Percentiles rank a stretch among this genome's conserved stretches.
Conservation (phyloP, 2,888 invertebrate genomes). For the Diplolepis rosae region DNA sequence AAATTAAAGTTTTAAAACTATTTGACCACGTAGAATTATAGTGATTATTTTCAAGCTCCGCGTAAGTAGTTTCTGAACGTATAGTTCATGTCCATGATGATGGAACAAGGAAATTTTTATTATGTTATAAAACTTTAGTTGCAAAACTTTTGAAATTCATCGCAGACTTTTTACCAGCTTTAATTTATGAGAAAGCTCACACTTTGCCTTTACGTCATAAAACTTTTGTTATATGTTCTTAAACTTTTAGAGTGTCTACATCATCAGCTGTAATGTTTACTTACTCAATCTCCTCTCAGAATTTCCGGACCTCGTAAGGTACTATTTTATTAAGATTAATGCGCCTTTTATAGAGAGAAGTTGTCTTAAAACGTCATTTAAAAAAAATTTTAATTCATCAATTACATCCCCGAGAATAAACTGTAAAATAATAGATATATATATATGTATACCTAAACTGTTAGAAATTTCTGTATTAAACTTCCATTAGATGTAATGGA, state of each 20-base stretch:
- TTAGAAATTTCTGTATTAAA: too few species aligned
- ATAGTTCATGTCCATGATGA: neutral
- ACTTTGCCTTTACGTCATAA: constrained; percentile 28
- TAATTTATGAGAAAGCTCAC: constrained; percentile 29
- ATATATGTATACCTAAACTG: too few species aligned
- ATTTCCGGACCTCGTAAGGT: constrained; percentile 23
- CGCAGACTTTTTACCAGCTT: constrained; percentile 14
- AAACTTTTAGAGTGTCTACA: constrained; percentile 31
- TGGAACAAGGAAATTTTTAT: constrained; percentile 20
- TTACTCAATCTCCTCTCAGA: constrained; percentile 1
- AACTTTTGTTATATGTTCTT: constrained; percentile 30
- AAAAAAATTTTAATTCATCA: too few species aligned
- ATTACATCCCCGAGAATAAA: too few species aligned
- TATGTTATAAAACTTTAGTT: constrained; percentile 26
- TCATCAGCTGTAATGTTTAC: constrained; percentile 23
- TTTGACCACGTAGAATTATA: neutral
- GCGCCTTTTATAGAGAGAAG: neutral
- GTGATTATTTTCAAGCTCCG: constrained; percentile 16
- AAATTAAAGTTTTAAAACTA: neutral
- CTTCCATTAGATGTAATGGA: too few species aligned
- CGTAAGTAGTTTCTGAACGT: constrained; percentile 13
- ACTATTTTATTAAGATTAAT: neutral
- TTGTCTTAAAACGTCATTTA: neutral
- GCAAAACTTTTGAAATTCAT: constrained; percentile 22
- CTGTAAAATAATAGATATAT: too few species aligned